Conservation (phyloP, 2,113 vertebrate species). For the Micronycteris hirsuta region DNA sequence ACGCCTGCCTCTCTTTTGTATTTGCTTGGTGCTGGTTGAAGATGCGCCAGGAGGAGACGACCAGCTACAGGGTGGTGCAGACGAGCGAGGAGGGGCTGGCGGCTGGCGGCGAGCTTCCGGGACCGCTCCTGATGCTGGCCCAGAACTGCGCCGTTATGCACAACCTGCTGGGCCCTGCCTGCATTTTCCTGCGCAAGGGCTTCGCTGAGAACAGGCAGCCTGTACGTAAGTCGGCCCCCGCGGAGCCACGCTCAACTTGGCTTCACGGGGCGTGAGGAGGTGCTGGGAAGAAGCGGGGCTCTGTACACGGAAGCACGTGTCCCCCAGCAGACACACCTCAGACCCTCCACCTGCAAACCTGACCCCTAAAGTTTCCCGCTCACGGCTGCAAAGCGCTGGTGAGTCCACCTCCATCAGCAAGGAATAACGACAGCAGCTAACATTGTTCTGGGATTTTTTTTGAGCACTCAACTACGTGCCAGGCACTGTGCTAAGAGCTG, state of each 20-base stretch:
- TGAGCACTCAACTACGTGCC: not conserved
- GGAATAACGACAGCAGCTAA: not conserved
- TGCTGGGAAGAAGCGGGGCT: constrained; percentile 35
- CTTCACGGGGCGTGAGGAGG: not conserved
- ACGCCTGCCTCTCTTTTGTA: constrained; percentile 80
- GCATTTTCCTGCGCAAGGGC: constrained; percentile 98
- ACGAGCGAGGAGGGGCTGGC: constrained; percentile 89
- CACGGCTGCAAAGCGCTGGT: not conserved
- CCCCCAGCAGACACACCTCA: not conserved
- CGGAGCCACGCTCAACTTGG: not conserved
- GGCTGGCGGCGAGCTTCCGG: constrained; percentile 83
- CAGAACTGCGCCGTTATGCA: constrained; percentile 95
- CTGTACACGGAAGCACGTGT: not conserved
- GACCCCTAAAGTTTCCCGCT: not conserved
- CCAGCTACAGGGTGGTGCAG: constrained; percentile 92
- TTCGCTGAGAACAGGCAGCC: constrained; percentile 97
- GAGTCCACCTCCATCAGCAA: not conserved
- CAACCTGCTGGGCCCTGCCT: constrained; percentile 96
- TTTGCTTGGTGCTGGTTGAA: constrained; percentile 84
- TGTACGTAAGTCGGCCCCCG: constrained; percentile 95
- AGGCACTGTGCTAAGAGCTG: not conserved
- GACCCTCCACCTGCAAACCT: not conserved
- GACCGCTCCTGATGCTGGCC: constrained; percentile 91
- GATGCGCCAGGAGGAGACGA: constrained; percentile 93
- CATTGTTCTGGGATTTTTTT: not conserved